phyloP scores from a whole-genome alignment of 2,888 invertebrate genomes.

The Colletes collaris region DNA sequence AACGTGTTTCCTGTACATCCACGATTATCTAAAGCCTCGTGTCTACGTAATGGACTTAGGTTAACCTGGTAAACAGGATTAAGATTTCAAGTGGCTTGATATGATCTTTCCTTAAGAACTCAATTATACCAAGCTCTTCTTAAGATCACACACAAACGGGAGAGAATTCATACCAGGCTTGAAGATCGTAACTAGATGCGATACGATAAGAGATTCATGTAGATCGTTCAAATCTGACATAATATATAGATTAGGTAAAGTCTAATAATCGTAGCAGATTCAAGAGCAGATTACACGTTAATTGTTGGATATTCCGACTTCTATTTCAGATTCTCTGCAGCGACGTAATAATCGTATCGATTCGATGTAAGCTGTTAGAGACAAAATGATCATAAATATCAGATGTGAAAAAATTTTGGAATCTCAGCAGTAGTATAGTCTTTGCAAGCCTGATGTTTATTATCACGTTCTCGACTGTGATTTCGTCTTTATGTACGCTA shows the following conservation, averaged over 20 bases:
- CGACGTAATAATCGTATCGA: too few species aligned
- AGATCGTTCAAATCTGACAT: background rate
- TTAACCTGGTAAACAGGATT: constrained; percentile 71
- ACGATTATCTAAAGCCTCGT: constrained; percentile 64
- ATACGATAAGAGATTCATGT: constrained; percentile 14
- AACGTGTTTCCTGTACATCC: constrained; percentile 50
- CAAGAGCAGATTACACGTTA: too few species aligned
- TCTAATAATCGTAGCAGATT: too few species aligned
- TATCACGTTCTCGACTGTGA: too few species aligned
- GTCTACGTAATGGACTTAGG: constrained; percentile 68
- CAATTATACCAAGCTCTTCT: constrained; percentile 61
- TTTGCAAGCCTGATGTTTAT: too few species aligned
- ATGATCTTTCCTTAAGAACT: constrained; percentile 71
- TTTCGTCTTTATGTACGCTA: too few species aligned
- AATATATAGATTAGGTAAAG: background rate
- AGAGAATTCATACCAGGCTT: constrained; percentile 22
- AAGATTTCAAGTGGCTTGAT: constrained; percentile 70
- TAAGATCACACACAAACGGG: constrained; percentile 32
- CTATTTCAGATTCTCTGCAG: too few species aligned
- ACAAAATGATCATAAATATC: too few species aligned
- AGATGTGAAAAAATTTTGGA: too few species aligned
- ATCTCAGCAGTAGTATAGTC: too few species aligned
- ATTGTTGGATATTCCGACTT: too few species aligned
- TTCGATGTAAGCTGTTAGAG: too few species aligned
- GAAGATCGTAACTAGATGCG: constrained; percentile 25